Conservation (phyloP, 2,113 vertebrate species). For the Hippocampus abdominalis region DNA sequence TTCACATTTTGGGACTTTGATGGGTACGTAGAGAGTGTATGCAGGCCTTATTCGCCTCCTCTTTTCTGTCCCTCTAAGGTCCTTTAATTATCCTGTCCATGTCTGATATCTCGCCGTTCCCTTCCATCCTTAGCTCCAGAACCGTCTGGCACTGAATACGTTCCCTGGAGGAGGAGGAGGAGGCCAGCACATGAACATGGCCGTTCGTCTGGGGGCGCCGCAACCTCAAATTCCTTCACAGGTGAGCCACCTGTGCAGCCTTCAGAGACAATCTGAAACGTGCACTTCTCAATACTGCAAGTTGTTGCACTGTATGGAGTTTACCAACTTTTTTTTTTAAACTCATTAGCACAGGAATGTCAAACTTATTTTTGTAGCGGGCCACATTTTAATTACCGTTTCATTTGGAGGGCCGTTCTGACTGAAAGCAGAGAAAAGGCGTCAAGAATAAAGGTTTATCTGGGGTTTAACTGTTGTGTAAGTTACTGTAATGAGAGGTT, state of each 20-base stretch:
- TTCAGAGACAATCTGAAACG: neutral
- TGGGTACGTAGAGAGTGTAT: no score
- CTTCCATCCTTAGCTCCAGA: conserved; percentile 76
- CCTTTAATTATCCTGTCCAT: neutral
- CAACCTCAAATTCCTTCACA: conserved; percentile 80
- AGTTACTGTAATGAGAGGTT: no score
- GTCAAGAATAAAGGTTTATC: no score
- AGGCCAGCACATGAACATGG: conserved; percentile 76
- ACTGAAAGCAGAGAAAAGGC: no score
- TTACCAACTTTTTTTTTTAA: no score
- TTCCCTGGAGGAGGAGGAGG: conserved; percentile 71
- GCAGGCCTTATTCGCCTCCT: neutral
- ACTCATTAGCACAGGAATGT: no score
- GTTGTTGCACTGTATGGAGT: no score
- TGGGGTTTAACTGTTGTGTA: no score
- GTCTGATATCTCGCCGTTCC: neutral
- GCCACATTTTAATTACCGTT: no score
- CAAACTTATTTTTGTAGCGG: no score
- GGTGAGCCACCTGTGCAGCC: conserved; percentile 57
- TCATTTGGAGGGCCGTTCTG: no score
- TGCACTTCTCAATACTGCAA: no score
- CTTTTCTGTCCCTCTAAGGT: neutral
- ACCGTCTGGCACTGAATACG: conserved; percentile 82
- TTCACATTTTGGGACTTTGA: neutral
- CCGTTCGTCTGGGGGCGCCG: conserved; percentile 80